A percentile compares a stretch with the other conserved stretches of the same genome.
These are phyloP conservation scores for Eurystomus glaucurus DNA, from an alignment of 2,797 vertebrate genomes.

Conservation along the genomic window DNA sequence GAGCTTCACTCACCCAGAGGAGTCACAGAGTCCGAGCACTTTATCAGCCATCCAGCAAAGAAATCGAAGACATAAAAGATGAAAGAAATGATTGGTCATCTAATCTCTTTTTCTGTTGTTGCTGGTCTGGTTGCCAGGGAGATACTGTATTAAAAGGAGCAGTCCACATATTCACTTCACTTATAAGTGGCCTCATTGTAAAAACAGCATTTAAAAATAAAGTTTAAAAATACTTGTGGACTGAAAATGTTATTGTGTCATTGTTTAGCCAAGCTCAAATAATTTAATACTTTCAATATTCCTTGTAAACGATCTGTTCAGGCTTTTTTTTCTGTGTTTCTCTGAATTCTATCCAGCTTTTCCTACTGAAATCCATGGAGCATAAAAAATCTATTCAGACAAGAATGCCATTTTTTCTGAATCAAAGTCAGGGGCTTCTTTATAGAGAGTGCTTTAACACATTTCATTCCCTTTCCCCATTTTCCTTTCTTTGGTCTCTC, in stretches of 20 bases:
- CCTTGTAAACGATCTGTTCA: neutral
- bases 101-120: slow-evolving; percentile 67
- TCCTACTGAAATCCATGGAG: neutral
- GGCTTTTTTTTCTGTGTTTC: neutral
- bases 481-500: neutral
- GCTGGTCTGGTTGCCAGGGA: slow-evolving; percentile 27
- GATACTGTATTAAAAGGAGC: slow-evolving; percentile 62
- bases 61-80: slow-evolving; percentile 34
- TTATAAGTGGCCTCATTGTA: neutral
- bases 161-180: neutral
- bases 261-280: slow-evolving; percentile 55
- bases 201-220: slow-evolving; percentile 68
- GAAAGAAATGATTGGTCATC: slow-evolving; percentile 53
- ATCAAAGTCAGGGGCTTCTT: neutral
- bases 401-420: neutral
- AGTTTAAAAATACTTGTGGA: slow-evolving; percentile 56
- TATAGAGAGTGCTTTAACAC: neutral
- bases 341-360: slow-evolving; percentile 25
- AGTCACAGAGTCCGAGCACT: slow-evolving; percentile 32
- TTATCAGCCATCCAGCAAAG: slow-evolving; percentile 57
- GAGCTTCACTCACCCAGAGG: slow-evolving; percentile 45
- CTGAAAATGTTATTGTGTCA: slow-evolving; percentile 33
- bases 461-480: neutral
- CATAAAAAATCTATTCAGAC: neutral
- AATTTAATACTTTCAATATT: slow-evolving; percentile 44